Percentiles rank a stretch among this genome's conserved stretches.
These are phyloP conservation scores for Seison nebaliae DNA, from an alignment of 1,140 invertebrate species.

Conservation along the genomic window DNA sequence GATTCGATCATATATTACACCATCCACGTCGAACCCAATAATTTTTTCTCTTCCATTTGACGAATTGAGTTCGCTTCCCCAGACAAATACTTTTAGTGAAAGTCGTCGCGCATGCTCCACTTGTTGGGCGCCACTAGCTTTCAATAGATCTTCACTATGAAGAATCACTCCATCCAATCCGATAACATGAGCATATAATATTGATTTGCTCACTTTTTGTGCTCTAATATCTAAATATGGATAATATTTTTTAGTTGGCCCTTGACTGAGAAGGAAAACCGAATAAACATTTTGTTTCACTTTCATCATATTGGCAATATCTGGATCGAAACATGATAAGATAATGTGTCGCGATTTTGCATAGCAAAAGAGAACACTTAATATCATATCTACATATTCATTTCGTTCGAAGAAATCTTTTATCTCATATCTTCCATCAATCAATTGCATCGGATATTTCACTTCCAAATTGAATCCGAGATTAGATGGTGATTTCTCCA, in stretches of 20 bases:
- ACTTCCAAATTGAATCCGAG: constrained; percentile 82
- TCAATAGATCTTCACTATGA: no score
- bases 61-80: no score
- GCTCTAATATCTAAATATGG: constrained; percentile 10
- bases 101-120: no score
- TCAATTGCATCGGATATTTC: constrained; percentile 63
- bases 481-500: constrained; percentile 45
- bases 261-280: constrained; percentile 11
- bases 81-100: no score
- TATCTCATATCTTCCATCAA: constrained; percentile 23
- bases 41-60: no score
- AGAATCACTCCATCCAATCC: no score
- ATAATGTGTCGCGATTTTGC: constrained; percentile 50
- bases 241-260: constrained; percentile 8
- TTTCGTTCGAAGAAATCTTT: constrained; percentile 4
- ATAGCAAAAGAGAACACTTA: constrained; percentile 37
- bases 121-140: no score
- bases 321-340: constrained; percentile 76
- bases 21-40: no score
- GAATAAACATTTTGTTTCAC: constrained; percentile 11
- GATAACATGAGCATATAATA: no score
- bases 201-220: no score
- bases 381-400: constrained; percentile 10
- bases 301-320: constrained; percentile 28
- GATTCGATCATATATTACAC: no score